Evolutionary conservation across 2,797 vertebrate species (phyloP).

Genomic region (Apogon hyalosoma): DNA sequence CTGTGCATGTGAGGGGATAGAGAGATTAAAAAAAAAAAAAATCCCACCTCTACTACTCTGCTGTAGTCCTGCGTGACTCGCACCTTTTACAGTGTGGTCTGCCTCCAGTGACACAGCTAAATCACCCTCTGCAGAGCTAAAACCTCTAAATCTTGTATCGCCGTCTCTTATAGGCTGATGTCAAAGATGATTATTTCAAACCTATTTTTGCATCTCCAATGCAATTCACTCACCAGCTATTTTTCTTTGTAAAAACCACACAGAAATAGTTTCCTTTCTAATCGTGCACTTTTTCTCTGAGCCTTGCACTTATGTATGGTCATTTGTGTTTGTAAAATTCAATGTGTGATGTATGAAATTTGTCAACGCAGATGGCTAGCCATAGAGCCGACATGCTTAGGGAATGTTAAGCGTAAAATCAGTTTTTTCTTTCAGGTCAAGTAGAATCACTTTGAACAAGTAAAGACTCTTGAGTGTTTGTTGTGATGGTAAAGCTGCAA

Average conservation of each 20-base stretch:
- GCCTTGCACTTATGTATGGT: too few species aligned
- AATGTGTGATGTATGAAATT: not conserved
- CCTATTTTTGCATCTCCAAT: not conserved
- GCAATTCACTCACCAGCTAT: not conserved
- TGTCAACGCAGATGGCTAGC: not conserved
- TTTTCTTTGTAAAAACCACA: too few species aligned
- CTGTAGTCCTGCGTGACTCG: constrained; percentile 59
- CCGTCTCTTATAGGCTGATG: not conserved
- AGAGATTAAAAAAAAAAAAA: not conserved
- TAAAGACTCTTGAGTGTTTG: too few species aligned
- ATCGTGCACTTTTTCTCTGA: not conserved
- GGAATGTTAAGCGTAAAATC: not conserved
- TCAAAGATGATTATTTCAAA: constrained; percentile 5
- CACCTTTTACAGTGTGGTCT: constrained; percentile 42
- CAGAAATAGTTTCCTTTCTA: not conserved
- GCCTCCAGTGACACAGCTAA: constrained; percentile 55
- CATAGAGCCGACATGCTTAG: not conserved
- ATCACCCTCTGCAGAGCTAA: constrained; percentile 19
- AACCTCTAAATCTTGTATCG: constrained; percentile 15
- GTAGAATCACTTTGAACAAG: not conserved
- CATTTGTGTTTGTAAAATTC: not conserved
- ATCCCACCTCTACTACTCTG: constrained; percentile 15
- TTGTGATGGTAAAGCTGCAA: not conserved
- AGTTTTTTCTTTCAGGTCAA: not conserved
- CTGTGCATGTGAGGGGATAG: constrained; percentile 17